These are phyloP conservation scores for Coccyzus lansbergi DNA, from an alignment of 2,797 vertebrate genomes.

Conservation along the genomic window DNA sequence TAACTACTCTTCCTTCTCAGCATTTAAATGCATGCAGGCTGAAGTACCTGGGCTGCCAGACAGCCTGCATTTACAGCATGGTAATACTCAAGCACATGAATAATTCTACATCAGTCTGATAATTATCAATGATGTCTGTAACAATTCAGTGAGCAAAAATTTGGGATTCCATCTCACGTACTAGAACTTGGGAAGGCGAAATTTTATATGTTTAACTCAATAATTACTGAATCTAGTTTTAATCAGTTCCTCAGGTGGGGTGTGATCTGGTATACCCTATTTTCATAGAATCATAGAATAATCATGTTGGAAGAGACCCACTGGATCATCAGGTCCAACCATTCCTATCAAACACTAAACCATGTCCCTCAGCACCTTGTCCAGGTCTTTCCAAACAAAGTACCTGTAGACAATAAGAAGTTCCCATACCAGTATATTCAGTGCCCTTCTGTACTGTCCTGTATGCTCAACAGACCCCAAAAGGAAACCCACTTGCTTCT, in stretches of 20 bases:
- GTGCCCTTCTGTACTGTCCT: background rate
- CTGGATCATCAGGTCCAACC: too few relatives aligned
- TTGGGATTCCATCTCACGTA: background rate
- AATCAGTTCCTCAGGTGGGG: background rate
- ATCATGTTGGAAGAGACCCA: too few relatives aligned
- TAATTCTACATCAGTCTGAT: background rate
- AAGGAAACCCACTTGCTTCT: background rate
- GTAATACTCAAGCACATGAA: background rate
- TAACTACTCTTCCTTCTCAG: background rate
- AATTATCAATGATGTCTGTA: slow-evolving; percentile 1
- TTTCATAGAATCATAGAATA: too few relatives aligned
- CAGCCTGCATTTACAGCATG: background rate
- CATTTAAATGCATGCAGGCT: background rate
- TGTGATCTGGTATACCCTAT: background rate
- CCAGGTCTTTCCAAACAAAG: background rate
- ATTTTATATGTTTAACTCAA: background rate
- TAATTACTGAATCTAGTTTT: background rate
- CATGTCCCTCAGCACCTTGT: too few relatives aligned
- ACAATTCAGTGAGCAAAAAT: background rate
- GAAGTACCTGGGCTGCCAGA: background rate
- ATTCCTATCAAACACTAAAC: too few relatives aligned
- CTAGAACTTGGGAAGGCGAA: background rate
- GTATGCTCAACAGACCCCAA: background rate
- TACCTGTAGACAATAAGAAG: background rate
- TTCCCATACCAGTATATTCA: background rate